Evolutionary conservation across 2,888 invertebrate genomes (phyloP).

Genomic region (Steinernema scapterisci): DNA sequence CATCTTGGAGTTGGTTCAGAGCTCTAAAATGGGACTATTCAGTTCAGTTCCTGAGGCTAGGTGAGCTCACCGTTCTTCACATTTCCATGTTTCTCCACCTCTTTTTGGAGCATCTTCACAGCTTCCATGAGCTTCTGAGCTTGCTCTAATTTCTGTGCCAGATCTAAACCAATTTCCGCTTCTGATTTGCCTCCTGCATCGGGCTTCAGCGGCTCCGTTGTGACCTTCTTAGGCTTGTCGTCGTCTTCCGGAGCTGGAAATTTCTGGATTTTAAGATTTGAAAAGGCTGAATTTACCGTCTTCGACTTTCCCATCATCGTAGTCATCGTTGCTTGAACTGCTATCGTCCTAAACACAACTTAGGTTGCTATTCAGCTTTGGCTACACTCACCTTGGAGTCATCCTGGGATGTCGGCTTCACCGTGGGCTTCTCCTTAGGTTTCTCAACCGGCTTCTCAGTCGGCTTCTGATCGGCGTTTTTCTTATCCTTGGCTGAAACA

Average conservation of each 20-base stretch:
- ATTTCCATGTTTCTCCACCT: background rate
- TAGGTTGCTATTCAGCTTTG: too few relatives aligned
- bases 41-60: background rate
- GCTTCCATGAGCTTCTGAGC: slow-evolving; percentile 12
- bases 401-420: too few relatives aligned
- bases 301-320: slow-evolving; percentile 4
- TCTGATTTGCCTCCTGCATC: background rate
- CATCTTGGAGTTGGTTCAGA: background rate
- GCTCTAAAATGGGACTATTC: background rate
- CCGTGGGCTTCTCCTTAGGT: too few relatives aligned
- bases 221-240: background rate
- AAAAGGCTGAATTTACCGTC: background rate
- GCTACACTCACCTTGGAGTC: too few relatives aligned
- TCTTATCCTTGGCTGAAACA: too few relatives aligned
- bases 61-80: background rate
- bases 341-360: background rate
- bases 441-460: too few relatives aligned
- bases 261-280: too few relatives aligned
- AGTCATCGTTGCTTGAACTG: background rate
- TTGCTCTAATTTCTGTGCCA: background rate
- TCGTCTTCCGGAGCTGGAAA: background rate
- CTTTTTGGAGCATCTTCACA: background rate
- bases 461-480: too few relatives aligned
- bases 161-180: background rate
- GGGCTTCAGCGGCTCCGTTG: background rate